Conservation (phyloP, 1,140 invertebrate genomes). For the Atopsyche davidsoni region DNA sequence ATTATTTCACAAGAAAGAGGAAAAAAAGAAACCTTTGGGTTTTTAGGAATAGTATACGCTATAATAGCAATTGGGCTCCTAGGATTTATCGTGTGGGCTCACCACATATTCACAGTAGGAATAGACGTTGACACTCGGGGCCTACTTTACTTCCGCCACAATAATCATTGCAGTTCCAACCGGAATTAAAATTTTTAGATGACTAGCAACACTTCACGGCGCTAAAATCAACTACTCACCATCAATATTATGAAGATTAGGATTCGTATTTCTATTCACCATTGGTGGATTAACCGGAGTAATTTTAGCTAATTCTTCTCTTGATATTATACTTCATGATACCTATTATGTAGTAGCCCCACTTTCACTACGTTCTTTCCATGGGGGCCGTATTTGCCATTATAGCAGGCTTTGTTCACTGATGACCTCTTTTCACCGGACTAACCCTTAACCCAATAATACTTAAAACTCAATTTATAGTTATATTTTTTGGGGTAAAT, state of each 20-base stretch:
- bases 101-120: constrained; percentile 69
- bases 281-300: constrained; percentile 58
- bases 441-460: constrained; percentile 47
- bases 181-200: constrained; percentile 64
- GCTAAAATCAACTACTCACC: constrained; percentile 49
- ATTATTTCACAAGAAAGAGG: constrained; percentile 54
- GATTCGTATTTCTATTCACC: constrained; percentile 67
- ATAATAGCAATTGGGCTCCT: constrained; percentile 59
- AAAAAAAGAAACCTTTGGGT: constrained; percentile 55
- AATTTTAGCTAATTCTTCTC: constrained; percentile 62
- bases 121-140: constrained; percentile 66
- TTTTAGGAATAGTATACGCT: constrained; percentile 57
- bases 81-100: constrained; percentile 64
- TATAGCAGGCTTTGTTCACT: constrained; percentile 60
- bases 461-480: constrained; percentile 55
- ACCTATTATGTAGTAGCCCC: constrained; percentile 71
- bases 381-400: constrained; percentile 66
- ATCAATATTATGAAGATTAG: constrained; percentile 56
- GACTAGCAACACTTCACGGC: constrained; percentile 53
- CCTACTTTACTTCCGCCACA: constrained; percentile 66
- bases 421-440: constrained; percentile 59
- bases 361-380: constrained; percentile 66
- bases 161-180: constrained; percentile 69
- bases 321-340: constrained; percentile 67
- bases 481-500: constrained; percentile 63